These are phyloP conservation scores for Nematostella vectensis DNA, from an alignment of 92 coral and sea anemone genomes.

Conservation along the genomic window DNA sequence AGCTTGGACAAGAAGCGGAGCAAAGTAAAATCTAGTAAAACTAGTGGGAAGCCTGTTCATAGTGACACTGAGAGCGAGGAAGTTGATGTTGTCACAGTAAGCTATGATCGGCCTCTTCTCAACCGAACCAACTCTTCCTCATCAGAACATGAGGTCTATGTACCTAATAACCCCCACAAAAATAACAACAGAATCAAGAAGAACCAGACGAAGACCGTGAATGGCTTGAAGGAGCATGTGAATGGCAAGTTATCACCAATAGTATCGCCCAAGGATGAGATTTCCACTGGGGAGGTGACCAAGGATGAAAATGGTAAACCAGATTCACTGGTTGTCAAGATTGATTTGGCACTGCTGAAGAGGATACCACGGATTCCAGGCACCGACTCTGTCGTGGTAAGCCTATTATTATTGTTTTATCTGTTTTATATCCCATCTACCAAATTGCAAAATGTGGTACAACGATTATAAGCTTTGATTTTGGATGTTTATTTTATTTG, in stretches of 20 bases:
- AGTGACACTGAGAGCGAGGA: constrained; percentile 70
- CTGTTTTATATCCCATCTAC: too few species aligned
- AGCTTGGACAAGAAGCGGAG: constrained; percentile 11
- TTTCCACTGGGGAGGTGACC: constrained; percentile 50
- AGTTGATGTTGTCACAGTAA: constrained; percentile 51
- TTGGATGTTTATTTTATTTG: too few species aligned
- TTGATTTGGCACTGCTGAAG: constrained; percentile 74
- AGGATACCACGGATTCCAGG: constrained; percentile 72
- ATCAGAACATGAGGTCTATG: constrained; percentile 6
- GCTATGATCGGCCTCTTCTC: constrained; percentile 40
- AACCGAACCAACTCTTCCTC: constrained; percentile 12
- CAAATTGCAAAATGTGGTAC: too few species aligned
- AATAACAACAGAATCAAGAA: constrained; percentile 11
- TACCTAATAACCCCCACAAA: constrained; percentile 8
- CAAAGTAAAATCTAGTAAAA: constrained; percentile 15
- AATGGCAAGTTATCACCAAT: constrained; percentile 37
- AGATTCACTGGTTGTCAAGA: constrained; percentile 82
- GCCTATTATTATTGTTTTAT: too few species aligned
- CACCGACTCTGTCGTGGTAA: constrained; percentile 13
- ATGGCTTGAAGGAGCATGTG: constrained; percentile 39
- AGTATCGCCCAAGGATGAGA: constrained; percentile 43
- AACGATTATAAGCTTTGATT: too few species aligned
- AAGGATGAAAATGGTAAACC: constrained; percentile 60
- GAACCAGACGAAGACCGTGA: constrained; percentile 3
- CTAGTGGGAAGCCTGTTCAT: constrained; percentile 2